These are phyloP conservation scores for Amphiprion percula DNA, from an alignment of 2,113 vertebrate genomes.

Conservation along the genomic window DNA sequence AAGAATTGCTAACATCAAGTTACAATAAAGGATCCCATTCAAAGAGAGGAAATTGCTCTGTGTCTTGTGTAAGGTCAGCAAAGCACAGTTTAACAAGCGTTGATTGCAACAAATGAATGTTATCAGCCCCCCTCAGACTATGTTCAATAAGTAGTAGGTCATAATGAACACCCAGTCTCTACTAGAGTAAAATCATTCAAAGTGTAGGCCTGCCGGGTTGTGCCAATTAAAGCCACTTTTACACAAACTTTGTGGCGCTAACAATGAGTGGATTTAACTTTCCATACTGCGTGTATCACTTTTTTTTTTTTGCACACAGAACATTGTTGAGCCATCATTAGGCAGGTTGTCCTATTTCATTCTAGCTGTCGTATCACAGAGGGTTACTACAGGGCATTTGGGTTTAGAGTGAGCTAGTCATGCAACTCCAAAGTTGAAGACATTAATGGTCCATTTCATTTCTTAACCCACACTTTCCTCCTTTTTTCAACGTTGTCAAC, in stretches of 20 bases:
- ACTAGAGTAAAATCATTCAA: constrained; percentile 16
- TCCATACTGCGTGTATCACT: constrained; percentile 15
- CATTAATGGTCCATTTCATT: not conserved
- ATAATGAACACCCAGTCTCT: constrained; percentile 12
- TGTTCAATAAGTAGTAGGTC: constrained; percentile 11
- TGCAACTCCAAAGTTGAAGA: not conserved
- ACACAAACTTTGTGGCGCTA: constrained; percentile 21
- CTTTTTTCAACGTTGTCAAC: not conserved
- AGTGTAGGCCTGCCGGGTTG: constrained; percentile 8
- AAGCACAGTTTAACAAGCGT: not conserved
- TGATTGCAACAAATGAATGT: constrained; percentile 24
- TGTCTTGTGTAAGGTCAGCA: too few species aligned
- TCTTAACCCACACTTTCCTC: constrained; percentile 24
- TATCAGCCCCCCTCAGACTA: constrained; percentile 19
- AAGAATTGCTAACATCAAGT: not conserved
- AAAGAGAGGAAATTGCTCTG: not conserved
- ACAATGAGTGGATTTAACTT: constrained; percentile 22
- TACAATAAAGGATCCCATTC: not conserved
- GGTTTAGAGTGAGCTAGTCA: not conserved
- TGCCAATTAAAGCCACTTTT: constrained; percentile 25
- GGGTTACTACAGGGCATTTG: constrained; percentile 27
- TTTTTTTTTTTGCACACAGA: constrained; percentile 16
- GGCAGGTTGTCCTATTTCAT: constrained; percentile 18
- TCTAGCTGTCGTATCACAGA: not conserved
- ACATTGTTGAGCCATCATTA: constrained; percentile 22